Conservation (phyloP, 2,797 vertebrate species). For the Crypturellus tataupa region DNA sequence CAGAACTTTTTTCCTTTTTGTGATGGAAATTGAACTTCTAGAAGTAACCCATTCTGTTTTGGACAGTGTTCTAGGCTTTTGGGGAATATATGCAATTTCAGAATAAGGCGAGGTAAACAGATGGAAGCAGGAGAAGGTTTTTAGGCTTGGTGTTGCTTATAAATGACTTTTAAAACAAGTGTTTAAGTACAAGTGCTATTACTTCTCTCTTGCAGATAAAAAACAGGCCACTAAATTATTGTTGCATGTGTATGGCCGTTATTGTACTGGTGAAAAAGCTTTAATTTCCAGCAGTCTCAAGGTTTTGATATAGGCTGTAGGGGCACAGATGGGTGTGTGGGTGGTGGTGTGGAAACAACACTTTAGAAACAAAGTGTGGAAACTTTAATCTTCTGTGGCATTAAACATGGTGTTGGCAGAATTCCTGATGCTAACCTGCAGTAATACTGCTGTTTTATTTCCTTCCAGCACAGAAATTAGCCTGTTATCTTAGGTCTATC, state of each 20-base stretch:
- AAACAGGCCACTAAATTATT: neutral
- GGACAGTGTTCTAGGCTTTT: neutral
- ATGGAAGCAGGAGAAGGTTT: neutral
- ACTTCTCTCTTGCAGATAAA: neutral
- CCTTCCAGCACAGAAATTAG: conserved; percentile 32
- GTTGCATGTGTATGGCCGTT: neutral
- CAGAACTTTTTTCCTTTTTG: neutral
- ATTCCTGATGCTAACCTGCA: conserved; percentile 53
- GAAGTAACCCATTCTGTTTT: neutral
- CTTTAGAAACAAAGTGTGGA: conserved; percentile 60
- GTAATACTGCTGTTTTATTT: conserved; percentile 49
- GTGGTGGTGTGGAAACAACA: conserved; percentile 65
- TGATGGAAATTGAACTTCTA: neutral
- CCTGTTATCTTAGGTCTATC: conserved; percentile 22
- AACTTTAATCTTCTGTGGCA: conserved; percentile 65
- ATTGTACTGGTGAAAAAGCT: neutral
- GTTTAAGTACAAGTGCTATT: neutral
- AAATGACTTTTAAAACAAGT: neutral
- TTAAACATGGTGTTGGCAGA: conserved; percentile 62
- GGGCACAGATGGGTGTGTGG: conserved; percentile 48
- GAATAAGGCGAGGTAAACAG: neutral
- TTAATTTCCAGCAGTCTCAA: conserved; percentile 56
- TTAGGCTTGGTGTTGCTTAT: neutral
- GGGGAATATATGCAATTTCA: neutral
- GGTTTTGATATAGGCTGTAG: conserved; percentile 4